phyloP scores from a whole-genome alignment of 2,888 invertebrate genomes.

The Gibbula magus region DNA sequence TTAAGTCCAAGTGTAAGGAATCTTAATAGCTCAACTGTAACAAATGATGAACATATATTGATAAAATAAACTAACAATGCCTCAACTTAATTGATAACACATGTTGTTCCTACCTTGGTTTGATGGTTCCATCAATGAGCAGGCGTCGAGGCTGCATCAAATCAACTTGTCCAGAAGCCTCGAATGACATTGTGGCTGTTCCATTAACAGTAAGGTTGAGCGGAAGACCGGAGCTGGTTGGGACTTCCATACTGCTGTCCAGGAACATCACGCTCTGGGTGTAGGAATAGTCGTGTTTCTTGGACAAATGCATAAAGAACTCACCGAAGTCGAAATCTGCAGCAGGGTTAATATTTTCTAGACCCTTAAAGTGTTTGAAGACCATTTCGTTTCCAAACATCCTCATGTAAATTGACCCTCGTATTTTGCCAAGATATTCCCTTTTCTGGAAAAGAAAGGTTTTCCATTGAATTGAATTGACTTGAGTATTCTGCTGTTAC shows the following conservation, averaged over 20 bases:
- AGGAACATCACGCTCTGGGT: constrained; percentile 87
- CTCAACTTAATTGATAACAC: no score
- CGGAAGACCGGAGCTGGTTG: constrained; percentile 88
- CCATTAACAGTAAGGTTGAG: constrained; percentile 89
- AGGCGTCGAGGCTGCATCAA: constrained; percentile 78
- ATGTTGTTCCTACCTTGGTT: constrained; percentile 84
- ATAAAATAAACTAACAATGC: no score
- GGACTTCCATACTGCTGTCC: constrained; percentile 90
- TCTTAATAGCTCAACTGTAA: constrained; percentile 86
- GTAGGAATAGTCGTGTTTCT: constrained; percentile 57
- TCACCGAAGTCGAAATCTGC: constrained; percentile 47
- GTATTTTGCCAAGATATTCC: constrained; percentile 51
- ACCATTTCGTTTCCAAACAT: constrained; percentile 90
- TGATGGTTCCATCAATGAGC: constrained; percentile 86
- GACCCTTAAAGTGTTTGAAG: constrained; percentile 54
- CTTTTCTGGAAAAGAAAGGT: neutral
- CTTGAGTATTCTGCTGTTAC: no score
- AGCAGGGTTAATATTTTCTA: constrained; percentile 35
- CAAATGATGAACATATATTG: no score
- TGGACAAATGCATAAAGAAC: constrained; percentile 50
- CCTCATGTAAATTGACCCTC: constrained; percentile 83
- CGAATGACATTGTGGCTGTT: constrained; percentile 88
- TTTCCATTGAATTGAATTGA: no score
- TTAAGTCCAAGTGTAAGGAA: constrained; percentile 87
- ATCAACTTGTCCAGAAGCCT: constrained; percentile 88